Percentiles rank a stretch among this genome's conserved stretches.
phyloP scores from a whole-genome alignment of 1,140 invertebrate species.

The Trachymyrmex septentrionalis region DNA sequence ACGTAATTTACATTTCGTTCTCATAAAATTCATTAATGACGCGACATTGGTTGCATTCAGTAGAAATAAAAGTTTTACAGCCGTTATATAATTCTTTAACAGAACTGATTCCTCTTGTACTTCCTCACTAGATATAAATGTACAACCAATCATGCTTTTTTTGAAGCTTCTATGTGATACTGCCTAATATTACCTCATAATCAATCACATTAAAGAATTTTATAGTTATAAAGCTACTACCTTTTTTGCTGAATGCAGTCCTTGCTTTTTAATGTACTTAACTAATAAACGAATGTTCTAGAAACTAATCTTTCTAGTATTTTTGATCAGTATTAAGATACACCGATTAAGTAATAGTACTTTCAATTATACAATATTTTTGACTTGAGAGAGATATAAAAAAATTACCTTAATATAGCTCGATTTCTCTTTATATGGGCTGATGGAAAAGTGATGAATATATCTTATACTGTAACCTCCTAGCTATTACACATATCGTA shows the following conservation, averaged over 20 bases:
- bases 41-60: too few relatives aligned
- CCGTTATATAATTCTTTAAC: too few relatives aligned
- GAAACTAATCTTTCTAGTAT: constrained; percentile 4
- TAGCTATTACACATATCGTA: constrained; percentile 32
- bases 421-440: not conserved
- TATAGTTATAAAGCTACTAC: too few relatives aligned
- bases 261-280: constrained; percentile 1
- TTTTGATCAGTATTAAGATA: constrained; percentile 24
- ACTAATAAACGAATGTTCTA: constrained; percentile 3
- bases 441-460: constrained; percentile 53
- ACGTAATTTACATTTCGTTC: constrained; percentile 4
- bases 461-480: constrained; percentile 59
- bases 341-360: constrained; percentile 19
- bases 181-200: too few relatives aligned
- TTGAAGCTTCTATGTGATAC: too few relatives aligned
- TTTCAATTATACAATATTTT: constrained; percentile 43
- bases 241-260: too few relatives aligned
- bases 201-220: too few relatives aligned
- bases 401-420: constrained; percentile 40
- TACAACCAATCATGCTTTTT: too few relatives aligned
- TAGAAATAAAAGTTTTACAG: too few relatives aligned
- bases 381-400: constrained; percentile 26
- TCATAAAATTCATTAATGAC: not conserved
- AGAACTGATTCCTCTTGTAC: too few relatives aligned
- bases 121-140: too few relatives aligned